Evolutionary conservation across 2,888 invertebrate species (phyloP), one percentile per base, ranked within the genome.

Genomic region (Imbricaverruca yamaguchii): DNA sequence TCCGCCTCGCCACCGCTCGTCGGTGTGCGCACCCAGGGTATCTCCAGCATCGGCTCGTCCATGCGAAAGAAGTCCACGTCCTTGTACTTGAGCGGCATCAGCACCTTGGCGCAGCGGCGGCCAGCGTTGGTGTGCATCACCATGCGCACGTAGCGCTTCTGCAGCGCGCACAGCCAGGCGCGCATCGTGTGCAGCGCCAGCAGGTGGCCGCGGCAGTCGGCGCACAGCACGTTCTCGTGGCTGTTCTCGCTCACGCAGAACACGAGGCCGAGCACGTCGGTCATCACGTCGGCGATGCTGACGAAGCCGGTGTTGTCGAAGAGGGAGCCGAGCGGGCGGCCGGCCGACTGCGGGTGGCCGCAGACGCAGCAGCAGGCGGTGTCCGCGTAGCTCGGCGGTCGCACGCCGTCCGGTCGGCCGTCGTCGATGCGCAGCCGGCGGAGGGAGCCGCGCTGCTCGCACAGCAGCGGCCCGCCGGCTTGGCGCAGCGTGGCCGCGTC

Each of bases 171-270:
- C 69, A 69, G 69, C 69, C 69, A 69, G 69, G 15, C 53, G 39
- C 69, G 69, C 69, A 69, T 69, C 18, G 69, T 69, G 39, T 69
- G 69, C 69, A 69, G 69, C 69, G 69, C 69, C 69, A 69, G 53
- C 39, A 69, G 69, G 69, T 69, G 69, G 18, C 69, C 69, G 39
- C 69, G 69, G 39, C 69, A 69, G 15, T 18, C 69, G 18, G 25
- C 69, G 18, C 69, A 69, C 15, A 69, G 15, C 25, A 69, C 18
- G 18, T 69, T 69, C 69, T 69, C 69, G 69, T 69, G 39, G 18
- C 13, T 6, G 39, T 69, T 69, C 12, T 13, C 53, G 15, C 69
- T 69, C n/a, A 18, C 39, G 39, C 13, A 6, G 69, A 69, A 69
- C 69, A 25, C 69, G 18, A 69, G 18, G 3, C 69, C 69, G 39